These are phyloP conservation scores for Druon quercuslanigerum DNA, from an alignment of 1,140 invertebrate species.

Conservation along the genomic window DNA sequence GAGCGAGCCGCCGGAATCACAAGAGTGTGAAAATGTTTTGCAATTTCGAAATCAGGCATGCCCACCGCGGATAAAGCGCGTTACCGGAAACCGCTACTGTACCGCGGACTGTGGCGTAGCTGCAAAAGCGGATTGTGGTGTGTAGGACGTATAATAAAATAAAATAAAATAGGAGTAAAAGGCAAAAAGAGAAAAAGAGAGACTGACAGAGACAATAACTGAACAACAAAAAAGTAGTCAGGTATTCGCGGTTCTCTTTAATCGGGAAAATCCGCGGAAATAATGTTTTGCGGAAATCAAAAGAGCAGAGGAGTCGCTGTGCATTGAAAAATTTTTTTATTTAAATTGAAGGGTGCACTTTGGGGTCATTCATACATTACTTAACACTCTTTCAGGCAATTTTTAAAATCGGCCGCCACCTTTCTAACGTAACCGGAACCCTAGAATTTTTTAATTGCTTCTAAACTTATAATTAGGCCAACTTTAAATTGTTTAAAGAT, in stretches of 20 bases:
- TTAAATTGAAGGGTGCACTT: too few relatives aligned
- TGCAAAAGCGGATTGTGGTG: constrained; percentile 69
- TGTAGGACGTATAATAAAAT: constrained; percentile 54
- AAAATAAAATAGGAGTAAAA: constrained; percentile 34
- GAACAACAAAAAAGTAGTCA: constrained; percentile 11
- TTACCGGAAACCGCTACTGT: constrained; percentile 65
- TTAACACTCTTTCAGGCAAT: too few relatives aligned
- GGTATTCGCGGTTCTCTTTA: constrained; percentile 14
- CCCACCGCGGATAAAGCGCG: constrained; percentile 64
- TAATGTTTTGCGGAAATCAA: constrained; percentile 33
- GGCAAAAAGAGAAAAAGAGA: too few relatives aligned
- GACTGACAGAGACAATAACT: constrained; percentile 20
- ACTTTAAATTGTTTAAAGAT: too few relatives aligned
- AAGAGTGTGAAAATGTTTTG: constrained; percentile 75
- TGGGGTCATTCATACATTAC: too few relatives aligned
- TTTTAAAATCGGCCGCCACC: too few relatives aligned
- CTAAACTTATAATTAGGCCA: too few relatives aligned
- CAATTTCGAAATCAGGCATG: constrained; percentile 72
- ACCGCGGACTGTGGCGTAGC: constrained; percentile 61
- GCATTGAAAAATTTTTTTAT: neutral
- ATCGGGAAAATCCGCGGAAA: constrained; percentile 31
- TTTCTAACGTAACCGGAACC: too few relatives aligned
- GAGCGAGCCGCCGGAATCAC: constrained; percentile 58
- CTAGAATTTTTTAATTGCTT: too few relatives aligned
- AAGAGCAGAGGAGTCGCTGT: constrained; percentile 9